Percentiles rank a stretch among this genome's conserved stretches.
phyloP scores from a whole-genome alignment of 2,888 invertebrate genomes.

The Hypselothyrea guttata region DNA sequence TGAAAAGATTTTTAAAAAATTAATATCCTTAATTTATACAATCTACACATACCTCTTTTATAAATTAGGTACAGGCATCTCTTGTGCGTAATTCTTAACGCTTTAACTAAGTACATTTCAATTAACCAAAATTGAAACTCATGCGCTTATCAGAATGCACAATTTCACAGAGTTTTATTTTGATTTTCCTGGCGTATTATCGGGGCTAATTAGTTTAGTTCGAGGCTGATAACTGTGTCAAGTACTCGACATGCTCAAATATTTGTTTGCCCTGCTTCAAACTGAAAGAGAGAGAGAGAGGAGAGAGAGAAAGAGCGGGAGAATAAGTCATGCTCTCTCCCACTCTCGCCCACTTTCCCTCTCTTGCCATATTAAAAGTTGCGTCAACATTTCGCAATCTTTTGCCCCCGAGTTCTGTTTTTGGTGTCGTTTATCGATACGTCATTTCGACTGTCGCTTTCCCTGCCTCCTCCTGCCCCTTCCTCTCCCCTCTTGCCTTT shows the following conservation, averaged over 20 bases:
- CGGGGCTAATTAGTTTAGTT: constrained; percentile 29
- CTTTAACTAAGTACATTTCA: not conserved
- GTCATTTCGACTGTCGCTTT: constrained; percentile 29
- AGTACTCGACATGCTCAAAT: constrained; percentile 42
- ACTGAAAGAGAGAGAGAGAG: no score
- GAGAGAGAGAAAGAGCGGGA: no score
- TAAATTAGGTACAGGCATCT: no score
- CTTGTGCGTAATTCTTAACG: not conserved
- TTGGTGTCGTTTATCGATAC: constrained; percentile 36
- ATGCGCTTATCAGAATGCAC: constrained; percentile 6
- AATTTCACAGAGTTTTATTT: not conserved
- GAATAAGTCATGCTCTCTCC: constrained; percentile 1
- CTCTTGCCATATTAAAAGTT: constrained; percentile 11
- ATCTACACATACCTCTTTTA: no score
- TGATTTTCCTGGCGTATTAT: constrained; percentile 18
- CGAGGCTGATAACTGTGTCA: constrained; percentile 58
- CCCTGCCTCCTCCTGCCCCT: not conserved
- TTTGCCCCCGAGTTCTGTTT: constrained; percentile 15
- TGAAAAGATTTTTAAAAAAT: no score
- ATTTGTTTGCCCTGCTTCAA: constrained; percentile 46
- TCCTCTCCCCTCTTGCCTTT: not conserved
- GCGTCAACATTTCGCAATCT: constrained; percentile 54
- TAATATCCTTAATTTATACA: no score
- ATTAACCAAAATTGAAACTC: not conserved
- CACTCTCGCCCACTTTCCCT: not conserved